phyloP scores from a whole-genome alignment of 2,113 vertebrate genomes.

The Peromyscus polionotus region DNA sequence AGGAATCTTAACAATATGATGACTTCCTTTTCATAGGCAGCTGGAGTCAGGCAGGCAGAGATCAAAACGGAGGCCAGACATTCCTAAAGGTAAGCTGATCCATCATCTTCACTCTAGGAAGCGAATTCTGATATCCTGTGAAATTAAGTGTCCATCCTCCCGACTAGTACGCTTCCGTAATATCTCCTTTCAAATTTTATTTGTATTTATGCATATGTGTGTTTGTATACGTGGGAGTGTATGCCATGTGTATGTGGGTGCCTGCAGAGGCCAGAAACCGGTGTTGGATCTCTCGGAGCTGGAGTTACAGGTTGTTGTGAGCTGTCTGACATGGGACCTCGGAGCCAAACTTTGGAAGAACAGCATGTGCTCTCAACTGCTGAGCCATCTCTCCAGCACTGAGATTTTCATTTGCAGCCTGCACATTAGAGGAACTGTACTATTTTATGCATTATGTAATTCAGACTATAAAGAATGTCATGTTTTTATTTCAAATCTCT shows the following conservation, averaged over 20 bases:
- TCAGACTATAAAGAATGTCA: constrained; percentile 13
- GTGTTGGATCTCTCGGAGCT: background rate
- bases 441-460: background rate
- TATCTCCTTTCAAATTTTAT: background rate
- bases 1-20: background rate
- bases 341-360: background rate
- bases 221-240: background rate
- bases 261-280: background rate
- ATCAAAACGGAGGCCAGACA: background rate
- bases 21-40: background rate
- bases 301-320: background rate
- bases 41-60: background rate
- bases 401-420: constrained; percentile 14
- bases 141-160: constrained; percentile 40
- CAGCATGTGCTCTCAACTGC: background rate
- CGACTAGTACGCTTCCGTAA: constrained; percentile 1
- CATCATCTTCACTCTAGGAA: constrained; percentile 11
- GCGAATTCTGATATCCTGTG: constrained; percentile 24
- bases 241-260: background rate
- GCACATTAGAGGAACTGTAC: constrained; percentile 36
- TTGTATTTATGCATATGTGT: background rate
- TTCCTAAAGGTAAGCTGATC: constrained; percentile 8
- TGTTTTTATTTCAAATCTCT: constrained; percentile 48
- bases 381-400: background rate
- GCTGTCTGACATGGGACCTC: background rate